These are phyloP conservation scores for Plusia festucae DNA, from an alignment of 2,888 invertebrate species.

Conservation along the genomic window DNA sequence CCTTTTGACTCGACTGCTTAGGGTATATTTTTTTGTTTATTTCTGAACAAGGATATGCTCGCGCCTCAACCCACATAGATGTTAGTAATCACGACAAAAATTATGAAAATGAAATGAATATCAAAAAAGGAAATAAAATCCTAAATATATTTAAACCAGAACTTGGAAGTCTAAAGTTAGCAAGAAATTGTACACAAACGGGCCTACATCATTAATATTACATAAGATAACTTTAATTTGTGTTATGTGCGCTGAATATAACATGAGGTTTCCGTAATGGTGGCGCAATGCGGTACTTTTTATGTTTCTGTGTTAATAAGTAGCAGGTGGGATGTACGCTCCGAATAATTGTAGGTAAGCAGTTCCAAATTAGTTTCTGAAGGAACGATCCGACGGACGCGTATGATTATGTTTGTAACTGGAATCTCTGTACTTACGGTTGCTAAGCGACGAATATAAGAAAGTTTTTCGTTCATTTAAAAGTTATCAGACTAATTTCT, in stretches of 20 bases:
- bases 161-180: conserved; percentile 18
- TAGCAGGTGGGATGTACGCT: conserved; percentile 48
- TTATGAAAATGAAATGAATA: not conserved
- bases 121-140: not conserved
- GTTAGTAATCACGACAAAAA: no score
- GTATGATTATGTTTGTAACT: not conserved
- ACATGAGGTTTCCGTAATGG: conserved; percentile 58
- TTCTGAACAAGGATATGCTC: no score
- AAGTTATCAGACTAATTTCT: conserved; percentile 4
- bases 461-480: not conserved
- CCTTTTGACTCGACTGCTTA: conserved; percentile 20
- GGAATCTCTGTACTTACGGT: not conserved
- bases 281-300: conserved; percentile 67
- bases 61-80: no score
- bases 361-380: conserved; percentile 29
- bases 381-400: not conserved
- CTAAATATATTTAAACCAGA: conserved; percentile 19
- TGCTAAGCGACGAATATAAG: not conserved
- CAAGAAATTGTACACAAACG: conserved; percentile 27
- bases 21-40: not conserved
- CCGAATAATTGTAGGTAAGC: conserved; percentile 51
- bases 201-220: conserved; percentile 61
- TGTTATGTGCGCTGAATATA: conserved; percentile 64
- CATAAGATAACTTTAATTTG: conserved; percentile 67
- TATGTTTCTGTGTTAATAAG: conserved; percentile 51